Base-by-base conservation (phyloP, 2,888 invertebrate genomes). In the Pherbina coryleti region DNA sequence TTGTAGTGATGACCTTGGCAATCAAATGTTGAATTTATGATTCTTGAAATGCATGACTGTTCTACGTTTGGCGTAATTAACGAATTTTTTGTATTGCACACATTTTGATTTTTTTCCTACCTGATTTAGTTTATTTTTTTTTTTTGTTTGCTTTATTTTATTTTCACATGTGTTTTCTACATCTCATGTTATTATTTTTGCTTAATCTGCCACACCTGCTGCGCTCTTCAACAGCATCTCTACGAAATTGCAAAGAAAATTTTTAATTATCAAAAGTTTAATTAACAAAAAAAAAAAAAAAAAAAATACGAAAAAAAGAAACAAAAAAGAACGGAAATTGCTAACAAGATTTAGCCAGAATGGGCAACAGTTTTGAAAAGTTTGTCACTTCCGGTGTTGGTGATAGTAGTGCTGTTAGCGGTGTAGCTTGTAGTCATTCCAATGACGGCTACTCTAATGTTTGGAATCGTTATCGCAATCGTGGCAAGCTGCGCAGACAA, bases 341-440 rank as follows among this genome's bases (percentile, higher is more conserved):
- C 22, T 34, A 19, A 25, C 17, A 34, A 49, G 19, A 9, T 11
- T n/a, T 76, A n/a, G 51, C 7, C 44, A 66, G 55, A 62, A 89
- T 89, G 88, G 89, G 88, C 74, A 89, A 89, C 79, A 87, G 87
- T 79, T 85, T 88, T 78, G 87, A 88, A 62, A 88, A 85, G 80
- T 82, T 87, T 53, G 70, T 73, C 25, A 74, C 67, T 71, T 75
- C 51, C 44, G 75, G 53, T 67, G 76, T 75, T 67, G 77, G 49
- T n/a, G 77, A 78, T 44, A 19, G n/a, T n/a, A 28, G 7, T 53
- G 34, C 5, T 37, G 37, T 0, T 75, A 53, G 66, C 37, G 37
- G 57, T 57, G 73, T 60, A 37, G 70, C 22, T 22, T 69, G 37
- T 62, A 76, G 75, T 57, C 76, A 51, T 17, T 75, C 79, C 25